Percentiles rank a stretch among this genome's conserved stretches.
These are phyloP conservation scores for Calyptomena viridis DNA, from an alignment of 2,113 vertebrate genomes.

Conservation along the genomic window DNA sequence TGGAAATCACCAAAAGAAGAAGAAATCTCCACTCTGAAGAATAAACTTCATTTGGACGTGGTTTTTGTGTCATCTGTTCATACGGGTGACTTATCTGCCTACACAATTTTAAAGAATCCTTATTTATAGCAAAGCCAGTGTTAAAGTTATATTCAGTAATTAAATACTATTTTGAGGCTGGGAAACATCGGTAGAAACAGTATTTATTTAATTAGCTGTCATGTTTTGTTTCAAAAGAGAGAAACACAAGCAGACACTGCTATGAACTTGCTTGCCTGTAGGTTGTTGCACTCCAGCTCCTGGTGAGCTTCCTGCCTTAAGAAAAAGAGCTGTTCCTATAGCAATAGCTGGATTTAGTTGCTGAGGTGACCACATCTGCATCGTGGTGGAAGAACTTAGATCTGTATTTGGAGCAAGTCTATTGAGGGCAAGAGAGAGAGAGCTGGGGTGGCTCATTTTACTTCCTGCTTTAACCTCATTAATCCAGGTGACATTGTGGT, in stretches of 20 bases:
- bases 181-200: neutral
- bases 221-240: neutral
- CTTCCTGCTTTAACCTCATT: fast-evolving
- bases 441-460: neutral
- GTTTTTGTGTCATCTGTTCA: neutral
- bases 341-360: neutral
- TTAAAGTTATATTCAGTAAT: neutral
- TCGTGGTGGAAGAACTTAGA: neutral
- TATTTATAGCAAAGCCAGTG: neutral
- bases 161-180: neutral
- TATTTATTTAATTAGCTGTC: neutral
- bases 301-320: neutral
- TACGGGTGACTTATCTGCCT: neutral
- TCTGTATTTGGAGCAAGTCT: neutral
- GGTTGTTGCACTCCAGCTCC: neutral
- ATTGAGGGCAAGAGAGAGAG: neutral
- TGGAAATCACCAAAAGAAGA: neutral
- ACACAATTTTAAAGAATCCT: neutral
- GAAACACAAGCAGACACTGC: neutral
- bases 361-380: neutral
- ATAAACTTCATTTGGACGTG: neutral
- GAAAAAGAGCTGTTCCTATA: neutral
- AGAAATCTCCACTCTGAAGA: neutral
- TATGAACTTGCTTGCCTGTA: neutral
- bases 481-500: fast-evolving